Evolutionary conservation across 2,888 invertebrate species (phyloP), one percentile per base, ranked within the genome.

Genomic region (Platerodrilus igneus): DNA sequence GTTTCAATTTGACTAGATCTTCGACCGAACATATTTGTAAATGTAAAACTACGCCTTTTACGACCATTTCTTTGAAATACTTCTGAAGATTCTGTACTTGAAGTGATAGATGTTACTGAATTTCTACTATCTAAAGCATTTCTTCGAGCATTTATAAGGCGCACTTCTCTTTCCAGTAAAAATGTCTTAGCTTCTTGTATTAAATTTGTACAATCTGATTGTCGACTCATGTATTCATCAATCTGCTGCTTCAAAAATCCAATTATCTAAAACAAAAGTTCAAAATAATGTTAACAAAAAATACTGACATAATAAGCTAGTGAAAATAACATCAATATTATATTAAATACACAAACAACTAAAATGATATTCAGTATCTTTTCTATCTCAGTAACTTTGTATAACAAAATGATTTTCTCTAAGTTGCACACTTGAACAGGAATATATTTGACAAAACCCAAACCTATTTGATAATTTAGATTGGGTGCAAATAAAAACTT

Each of bases 231-330:
- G 59, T 83, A 76, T 44, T 84, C 83, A 64, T 96, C 95, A 30
- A 94, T 80, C 67, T 87, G 86, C 52, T 90, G 87, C 57, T 90
- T 89, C 28, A 94, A 70, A 28, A 82, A 79, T 41, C 83, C 81
- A 53, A 90, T 70, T 47, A 88, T 79, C 84, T 85, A 60, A 5
- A 55, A 54, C n/a, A n/a, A n/a, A n/a, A n/a, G n/a, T n/a, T n/a
- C n/a, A 51, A 52, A 38, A 45, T 45, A 19, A 13, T 13, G 9
- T 10, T 4, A 21, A 1, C n/a, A 15, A 23, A 23, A 11, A 11
- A 14, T 11, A 20, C 21, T 5, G n/a, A 13, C 11, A 7, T 19
- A 10, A 17, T 16, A 23, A n/a, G n/a, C n/a, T n/a, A n/a, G n/a
- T n/a, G n/a, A n/a, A n/a, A n/a, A n/a, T n/a, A n/a, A n/a, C n/a